A percentile compares a stretch with the other conserved stretches of the same genome.
Conservation (phyloP, 2,888 invertebrate genomes). For the Ceratothoa steindachneri region DNA sequence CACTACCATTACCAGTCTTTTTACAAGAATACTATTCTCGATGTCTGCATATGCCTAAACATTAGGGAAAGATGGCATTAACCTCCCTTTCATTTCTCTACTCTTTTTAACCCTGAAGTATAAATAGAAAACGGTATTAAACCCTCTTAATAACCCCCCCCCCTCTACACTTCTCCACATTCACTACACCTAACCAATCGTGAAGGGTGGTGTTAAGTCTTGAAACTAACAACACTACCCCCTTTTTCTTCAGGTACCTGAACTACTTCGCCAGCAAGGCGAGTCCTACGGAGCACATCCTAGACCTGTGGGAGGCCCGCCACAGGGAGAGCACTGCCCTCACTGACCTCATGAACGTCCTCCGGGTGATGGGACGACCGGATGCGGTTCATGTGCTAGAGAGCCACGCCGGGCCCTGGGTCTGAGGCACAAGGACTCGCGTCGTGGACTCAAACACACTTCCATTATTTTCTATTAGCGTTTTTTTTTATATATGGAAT, state of each 20-base stretch:
- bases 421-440: conserved; percentile 52
- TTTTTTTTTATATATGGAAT: too few species aligned
- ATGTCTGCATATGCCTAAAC: too few species aligned
- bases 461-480: too few species aligned
- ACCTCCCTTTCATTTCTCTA: too few species aligned
- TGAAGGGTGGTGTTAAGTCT: background rate
- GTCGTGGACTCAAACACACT: too few species aligned
- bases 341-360: conserved; percentile 75
- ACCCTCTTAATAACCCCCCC: background rate
- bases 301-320: conserved; percentile 91
- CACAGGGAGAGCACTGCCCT: conserved; percentile 76
- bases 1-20: too few species aligned
- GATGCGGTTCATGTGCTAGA: conserved; percentile 81
- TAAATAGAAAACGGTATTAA: background rate
- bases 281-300: conserved; percentile 90
- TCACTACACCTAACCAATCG: background rate
- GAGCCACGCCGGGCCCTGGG: conserved; percentile 60
- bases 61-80: too few species aligned
- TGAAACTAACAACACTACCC: background rate
- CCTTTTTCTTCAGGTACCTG: conserved; percentile 64
- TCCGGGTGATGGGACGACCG: conserved; percentile 77
- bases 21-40: too few species aligned
- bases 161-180: background rate
- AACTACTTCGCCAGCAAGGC: conserved; percentile 94
- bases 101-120: background rate